Evolutionary conservation across 1,140 invertebrate genomes (phyloP), one percentile per base, ranked within the genome.

Genomic region (Drosophila ambigua): DNA sequence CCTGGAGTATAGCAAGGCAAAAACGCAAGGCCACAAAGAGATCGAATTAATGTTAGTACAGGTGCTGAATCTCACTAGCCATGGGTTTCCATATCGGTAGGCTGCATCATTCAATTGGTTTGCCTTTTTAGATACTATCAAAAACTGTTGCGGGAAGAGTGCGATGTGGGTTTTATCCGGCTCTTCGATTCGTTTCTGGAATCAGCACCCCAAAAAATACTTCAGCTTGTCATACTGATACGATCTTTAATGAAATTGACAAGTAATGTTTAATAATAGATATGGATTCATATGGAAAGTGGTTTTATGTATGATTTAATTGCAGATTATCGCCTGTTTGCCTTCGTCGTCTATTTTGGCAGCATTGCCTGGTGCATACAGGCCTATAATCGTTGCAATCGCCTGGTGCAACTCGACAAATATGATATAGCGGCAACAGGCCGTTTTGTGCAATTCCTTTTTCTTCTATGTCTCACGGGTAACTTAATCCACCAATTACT

Each of bases 111-210:
- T 13, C 4, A 7, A 20, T 20, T 55, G 9, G 2, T 20, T 41
- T 48, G 11, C 4, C 2, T 1, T 48, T 8, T 8, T 8, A 87
- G 82, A 53, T 81, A 62, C 16, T 78, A 87, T 35, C 64, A 59
- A 39, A 61, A 68, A 16, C 43, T 75, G 5, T 16, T 71, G 9
- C 68, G 69, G 43, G 78, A 87, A 44, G 82, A 87, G 20, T 87
- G 82, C 11, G 81, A 85, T 61, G 82, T 85, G n/a, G 78, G 81
- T 6, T 87, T 85, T n/a, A 59, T 85, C 4, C 64, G 77, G 6
- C 69, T 85, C 2, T 87, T 85, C 31, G 81, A 85, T 45, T 78
- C 74, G 16, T 87, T 85, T 35, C 31, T 87, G 31, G 81, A 85
- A 52, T 74, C 77, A 0, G 65, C 78, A 6, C 81, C 81, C 0